Evolutionary conservation across 2,113 vertebrate species (phyloP), one percentile per base, ranked within the genome.

Genomic region (Nothobranchius kuhntae): DNA sequence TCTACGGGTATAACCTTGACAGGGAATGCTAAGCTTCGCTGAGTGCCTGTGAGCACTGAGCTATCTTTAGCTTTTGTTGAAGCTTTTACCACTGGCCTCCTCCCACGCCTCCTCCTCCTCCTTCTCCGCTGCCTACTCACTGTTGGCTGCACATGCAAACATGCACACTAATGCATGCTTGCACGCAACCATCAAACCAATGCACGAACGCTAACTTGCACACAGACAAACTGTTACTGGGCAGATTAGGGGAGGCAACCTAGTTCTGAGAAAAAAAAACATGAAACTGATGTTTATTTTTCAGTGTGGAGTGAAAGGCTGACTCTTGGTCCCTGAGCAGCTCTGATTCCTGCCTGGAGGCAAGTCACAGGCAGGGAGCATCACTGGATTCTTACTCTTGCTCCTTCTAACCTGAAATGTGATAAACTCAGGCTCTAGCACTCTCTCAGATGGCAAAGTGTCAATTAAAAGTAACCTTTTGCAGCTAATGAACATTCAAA

Each of bases 21-120:
- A 82, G 78, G 62, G 84, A 64, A 77, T 77, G 83, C 76, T 58
- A 75, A 72, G 90, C 86, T 80, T 78, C 78, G 65, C n/a, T 80
- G 81, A 87, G 78, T 90, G 91, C 86, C 92, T 87, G 75, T 57
- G 3, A 92, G 91, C 86, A 14, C 74, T 73, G 82, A 48, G 79
- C 91, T 93, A 93, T 92, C 91, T 93, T 94, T 93, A 93, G 91
- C 89, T 81, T 71, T 66, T 81, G 79, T 85, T 80, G 84, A 82
- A 79, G 87, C 86, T 85, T 87, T 87, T 87, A 87, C 82, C 76
- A 86, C 61, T 80, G 84, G 86, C 74, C 75, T 87, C 73, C 82
- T 83, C 65, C 58, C 62, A 68, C 80, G 78, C 81, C 67, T 86
- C 68, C 78, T 81, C 88, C 76, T 80, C 84, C 61, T 53, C 50